Percentiles rank a stretch among this genome's conserved stretches.
Conservation (phyloP, 1,140 invertebrate genomes). For the Agrilus planipennis region DNA sequence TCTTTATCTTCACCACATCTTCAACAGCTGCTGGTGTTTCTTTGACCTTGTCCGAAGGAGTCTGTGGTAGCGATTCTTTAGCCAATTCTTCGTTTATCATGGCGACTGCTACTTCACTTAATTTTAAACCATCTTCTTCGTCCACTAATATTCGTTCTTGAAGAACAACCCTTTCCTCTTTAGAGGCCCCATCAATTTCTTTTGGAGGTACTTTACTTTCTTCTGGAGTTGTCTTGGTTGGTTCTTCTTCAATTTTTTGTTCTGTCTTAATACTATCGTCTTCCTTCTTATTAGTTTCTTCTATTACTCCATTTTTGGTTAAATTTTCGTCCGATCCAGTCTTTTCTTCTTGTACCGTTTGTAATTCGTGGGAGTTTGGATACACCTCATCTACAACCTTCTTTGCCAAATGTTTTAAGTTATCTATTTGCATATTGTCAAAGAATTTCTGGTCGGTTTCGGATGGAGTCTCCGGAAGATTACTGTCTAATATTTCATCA, state of each 20-base stretch:
- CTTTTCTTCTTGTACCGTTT: slow-evolving; percentile 19
- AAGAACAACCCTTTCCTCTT: too few relatives aligned
- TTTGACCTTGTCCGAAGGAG: slow-evolving; percentile 10
- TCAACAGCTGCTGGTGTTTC: slow-evolving; percentile 24
- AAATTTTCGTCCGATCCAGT: too few relatives aligned
- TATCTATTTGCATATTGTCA: slow-evolving; percentile 14
- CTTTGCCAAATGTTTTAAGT: slow-evolving; percentile 26
- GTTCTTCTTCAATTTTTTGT: slow-evolving; percentile 5
- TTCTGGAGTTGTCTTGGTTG: too few relatives aligned
- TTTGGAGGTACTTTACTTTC: too few relatives aligned
- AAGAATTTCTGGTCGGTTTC: slow-evolving; percentile 21
- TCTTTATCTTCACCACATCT: slow-evolving; percentile 33
- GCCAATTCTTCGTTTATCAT: slow-evolving; percentile 12
- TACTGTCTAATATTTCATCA: slow-evolving; percentile 27
- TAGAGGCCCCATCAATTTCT: too few relatives aligned
- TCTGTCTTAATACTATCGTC: slow-evolving; percentile 6
- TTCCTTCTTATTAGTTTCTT: slow-evolving; percentile 8
- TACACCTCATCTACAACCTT: slow-evolving; percentile 23
- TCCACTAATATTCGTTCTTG: slow-evolving; percentile 23
- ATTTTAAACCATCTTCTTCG: slow-evolving; percentile 26
- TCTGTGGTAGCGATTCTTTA: slow-evolving; percentile 4
- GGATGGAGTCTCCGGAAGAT: slow-evolving; percentile 24
- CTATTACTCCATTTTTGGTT: neutral
- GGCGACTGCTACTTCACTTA: slow-evolving; percentile 11
- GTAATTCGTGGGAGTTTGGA: slow-evolving; percentile 14